phyloP scores from a whole-genome alignment of 2,797 vertebrate species.

The Ispidina lecontei region DNA sequence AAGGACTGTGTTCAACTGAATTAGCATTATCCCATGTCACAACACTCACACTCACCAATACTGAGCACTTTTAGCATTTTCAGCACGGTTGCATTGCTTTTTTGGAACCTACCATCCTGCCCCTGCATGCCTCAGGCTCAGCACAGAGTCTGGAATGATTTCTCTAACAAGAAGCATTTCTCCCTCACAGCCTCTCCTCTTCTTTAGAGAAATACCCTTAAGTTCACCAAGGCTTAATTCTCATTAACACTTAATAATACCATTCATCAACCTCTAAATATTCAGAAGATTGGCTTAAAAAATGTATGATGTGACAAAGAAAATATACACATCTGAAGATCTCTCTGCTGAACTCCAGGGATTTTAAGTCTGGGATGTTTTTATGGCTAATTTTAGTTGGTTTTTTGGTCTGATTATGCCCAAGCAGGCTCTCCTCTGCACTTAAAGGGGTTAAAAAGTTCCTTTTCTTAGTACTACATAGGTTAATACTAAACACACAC shows the following conservation, averaged over 20 bases:
- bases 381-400: background rate
- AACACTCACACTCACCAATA: background rate
- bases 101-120: background rate
- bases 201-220: background rate
- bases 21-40: background rate
- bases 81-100: background rate
- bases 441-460: background rate
- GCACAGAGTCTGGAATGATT: background rate
- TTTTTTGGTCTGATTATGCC: background rate
- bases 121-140: background rate
- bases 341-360: background rate
- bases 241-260: conserved; percentile 52
- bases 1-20: background rate
- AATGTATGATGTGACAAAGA: conserved; percentile 40
- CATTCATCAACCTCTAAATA: conserved; percentile 14
- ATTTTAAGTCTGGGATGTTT: background rate
- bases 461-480: background rate
- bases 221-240: conserved; percentile 36
- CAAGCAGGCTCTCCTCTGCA: background rate
- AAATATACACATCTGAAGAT: background rate
- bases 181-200: background rate
- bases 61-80: background rate
- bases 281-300: conserved; percentile 20
- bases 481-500: background rate
- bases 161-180: background rate